These are phyloP conservation scores for Spea multiplicata DNA, from an alignment of 2,113 vertebrate species.

Conservation along the genomic window DNA sequence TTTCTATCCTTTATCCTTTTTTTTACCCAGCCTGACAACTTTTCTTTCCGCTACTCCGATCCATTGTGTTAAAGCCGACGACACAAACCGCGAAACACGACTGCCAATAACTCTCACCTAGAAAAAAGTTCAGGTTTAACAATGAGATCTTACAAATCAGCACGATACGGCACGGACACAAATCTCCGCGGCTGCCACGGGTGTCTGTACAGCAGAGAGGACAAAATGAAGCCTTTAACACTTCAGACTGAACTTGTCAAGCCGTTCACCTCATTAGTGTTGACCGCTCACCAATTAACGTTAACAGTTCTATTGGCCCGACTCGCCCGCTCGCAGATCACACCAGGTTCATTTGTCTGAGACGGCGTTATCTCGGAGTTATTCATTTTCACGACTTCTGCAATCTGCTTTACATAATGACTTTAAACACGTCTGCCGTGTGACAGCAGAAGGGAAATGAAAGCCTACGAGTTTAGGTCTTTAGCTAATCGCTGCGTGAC, in stretches of 20 bases:
- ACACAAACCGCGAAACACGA: not conserved
- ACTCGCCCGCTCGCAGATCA: slow-evolving; percentile 1
- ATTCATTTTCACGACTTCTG: slow-evolving; percentile 18
- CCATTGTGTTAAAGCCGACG: no score
- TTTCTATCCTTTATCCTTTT: no score
- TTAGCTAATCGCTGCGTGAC: not conserved
- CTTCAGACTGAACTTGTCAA: slow-evolving; percentile 21
- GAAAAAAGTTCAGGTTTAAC: not conserved
- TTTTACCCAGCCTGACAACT: no score
- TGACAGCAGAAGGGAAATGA: not conserved
- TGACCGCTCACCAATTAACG: slow-evolving; percentile 42
- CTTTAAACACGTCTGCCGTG: not conserved
- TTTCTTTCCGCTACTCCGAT: no score
- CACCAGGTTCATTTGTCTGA: slow-evolving; percentile 13
- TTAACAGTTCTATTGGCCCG: slow-evolving; percentile 20
- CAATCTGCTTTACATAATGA: slow-evolving; percentile 34
- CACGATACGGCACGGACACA: not conserved
- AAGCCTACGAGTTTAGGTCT: not conserved
- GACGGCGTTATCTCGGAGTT: slow-evolving; percentile 11
- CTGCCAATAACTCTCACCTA: not conserved
- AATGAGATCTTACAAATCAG: not conserved
- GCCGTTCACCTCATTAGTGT: slow-evolving; percentile 29
- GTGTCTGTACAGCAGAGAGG: not conserved
- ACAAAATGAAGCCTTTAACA: slow-evolving; percentile 7
- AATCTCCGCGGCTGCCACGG: not conserved